A percentile compares a stretch with the other conserved stretches of the same genome.
phyloP scores from a whole-genome alignment of 2,888 invertebrate species.

The Hydropsyche betteni region DNA sequence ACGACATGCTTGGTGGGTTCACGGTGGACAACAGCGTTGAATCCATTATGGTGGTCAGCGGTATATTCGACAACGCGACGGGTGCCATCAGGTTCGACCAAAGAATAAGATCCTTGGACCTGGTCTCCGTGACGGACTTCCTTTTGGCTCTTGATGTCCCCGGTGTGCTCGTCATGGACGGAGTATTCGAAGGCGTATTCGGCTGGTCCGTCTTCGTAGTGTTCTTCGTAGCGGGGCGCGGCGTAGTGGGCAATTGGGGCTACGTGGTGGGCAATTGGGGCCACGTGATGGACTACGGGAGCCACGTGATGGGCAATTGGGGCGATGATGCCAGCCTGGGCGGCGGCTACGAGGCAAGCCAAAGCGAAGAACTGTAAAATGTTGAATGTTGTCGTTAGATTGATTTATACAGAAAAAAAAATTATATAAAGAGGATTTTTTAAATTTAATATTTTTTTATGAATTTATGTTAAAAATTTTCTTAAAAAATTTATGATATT shows the following conservation, averaged over 20 bases:
- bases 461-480: too few species aligned
- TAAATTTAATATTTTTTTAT: too few species aligned
- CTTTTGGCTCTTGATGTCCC: conserved; percentile 48
- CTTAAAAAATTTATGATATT: too few species aligned
- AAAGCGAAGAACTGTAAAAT: conserved; percentile 34
- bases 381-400: neutral
- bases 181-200: conserved; percentile 47
- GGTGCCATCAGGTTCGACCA: conserved; percentile 44
- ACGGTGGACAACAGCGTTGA: conserved; percentile 41
- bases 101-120: conserved; percentile 44
- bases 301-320: conserved; percentile 45
- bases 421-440: too few species aligned
- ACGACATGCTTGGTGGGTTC: conserved; percentile 43
- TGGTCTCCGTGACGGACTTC: conserved; percentile 42
- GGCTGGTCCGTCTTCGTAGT: conserved; percentile 50
- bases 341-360: conserved; percentile 36
- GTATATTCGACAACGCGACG: conserved; percentile 42
- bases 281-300: conserved; percentile 44
- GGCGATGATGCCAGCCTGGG: conserved; percentile 43
- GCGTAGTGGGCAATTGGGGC: conserved; percentile 12
- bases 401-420: neutral
- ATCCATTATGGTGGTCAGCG: conserved; percentile 42
- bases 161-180: conserved; percentile 47
- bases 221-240: conserved; percentile 5
- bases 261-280: conserved; percentile 54